Evolutionary conservation across 1,140 invertebrate species (phyloP), one percentile per base, ranked within the genome.

Genomic region (Drosophila cardini): DNA sequence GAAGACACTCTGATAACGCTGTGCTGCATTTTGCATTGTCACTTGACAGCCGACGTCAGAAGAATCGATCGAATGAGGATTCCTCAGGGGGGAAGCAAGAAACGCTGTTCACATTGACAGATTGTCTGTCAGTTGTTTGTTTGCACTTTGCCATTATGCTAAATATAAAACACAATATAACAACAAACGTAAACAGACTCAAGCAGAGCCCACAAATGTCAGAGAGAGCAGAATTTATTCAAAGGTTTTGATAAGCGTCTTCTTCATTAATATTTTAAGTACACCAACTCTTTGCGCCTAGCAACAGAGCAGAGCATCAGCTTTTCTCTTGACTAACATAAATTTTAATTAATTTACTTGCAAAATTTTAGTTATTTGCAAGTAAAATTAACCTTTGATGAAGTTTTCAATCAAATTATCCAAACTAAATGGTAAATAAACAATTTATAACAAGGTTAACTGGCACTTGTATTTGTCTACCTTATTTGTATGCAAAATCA

Each of bases 11-110:
- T 48, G 68, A 67, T 72, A 72, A 67, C 63, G 15, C 36, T 72
- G 30, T 11, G 76, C 70, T 86, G 78, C 75, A 73, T 86, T 82
- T 64, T 61, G 58, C 55, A 43, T 70, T 82, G 60, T 86, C 78
- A 67, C 13, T 57, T 65, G 53, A 34, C 42, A 43, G 45, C 62
- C 18, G 46, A 70, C 67, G 65, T 60, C 65, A 68, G 53, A 52
- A 65, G 16, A 34, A 7, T 58, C 38, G 36, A 13, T 36, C 42
- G 50, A 63, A 4, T 26, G 61, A 53, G 32, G 48, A 52, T 15
- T 36, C 7, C 18, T 32, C 36, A 15, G 42, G 26, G 2, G 15
- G 21, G 18, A 40, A n/a, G n/a, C 7, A 48, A 18, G 32, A 15
- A 38, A 48, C 30, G 38, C 15, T 18, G 26, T 34, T 34, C 32